Percentiles rank a stretch among this genome's conserved stretches.
Evolutionary conservation across 2,113 vertebrate species (phyloP).

Genomic region (Scomber japonicus): DNA sequence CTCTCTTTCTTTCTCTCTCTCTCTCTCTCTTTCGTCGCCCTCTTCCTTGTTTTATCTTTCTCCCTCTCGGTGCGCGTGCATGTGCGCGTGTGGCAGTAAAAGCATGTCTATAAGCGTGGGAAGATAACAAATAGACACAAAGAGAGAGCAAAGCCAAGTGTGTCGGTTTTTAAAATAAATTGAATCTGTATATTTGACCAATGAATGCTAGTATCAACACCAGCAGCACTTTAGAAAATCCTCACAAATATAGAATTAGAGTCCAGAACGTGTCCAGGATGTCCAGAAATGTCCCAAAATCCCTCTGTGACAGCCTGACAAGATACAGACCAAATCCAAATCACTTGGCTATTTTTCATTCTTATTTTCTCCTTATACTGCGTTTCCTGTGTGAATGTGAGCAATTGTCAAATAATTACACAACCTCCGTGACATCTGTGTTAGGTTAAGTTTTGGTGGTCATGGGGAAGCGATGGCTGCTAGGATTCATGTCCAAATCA

Average conservation of each 20-base stretch:
- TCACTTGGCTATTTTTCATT: background rate
- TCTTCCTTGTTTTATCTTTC: constrained; percentile 19
- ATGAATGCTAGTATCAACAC: too few relatives aligned
- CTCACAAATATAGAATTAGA: background rate
- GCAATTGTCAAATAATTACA: background rate
- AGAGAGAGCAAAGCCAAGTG: constrained; percentile 38
- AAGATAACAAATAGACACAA: constrained; percentile 52
- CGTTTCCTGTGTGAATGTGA: background rate
- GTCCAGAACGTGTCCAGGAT: background rate
- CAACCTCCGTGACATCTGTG: background rate
- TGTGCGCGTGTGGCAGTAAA: constrained; percentile 15
- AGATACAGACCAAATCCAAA: background rate
- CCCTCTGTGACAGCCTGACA: background rate
- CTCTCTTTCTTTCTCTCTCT: constrained; percentile 9
- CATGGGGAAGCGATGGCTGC: too few relatives aligned
- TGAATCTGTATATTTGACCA: background rate
- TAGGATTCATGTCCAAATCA: background rate
- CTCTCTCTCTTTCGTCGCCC: constrained; percentile 8
- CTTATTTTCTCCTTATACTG: background rate
- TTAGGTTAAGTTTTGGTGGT: too few relatives aligned
- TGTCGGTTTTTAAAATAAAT: constrained; percentile 14
- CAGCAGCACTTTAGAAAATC: background rate
- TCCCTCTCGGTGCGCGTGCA: background rate
- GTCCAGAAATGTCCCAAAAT: background rate
- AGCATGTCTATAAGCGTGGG: constrained; percentile 66